phyloP scores from a whole-genome alignment of 2,797 vertebrate genomes.

The Nasua narica region DNA sequence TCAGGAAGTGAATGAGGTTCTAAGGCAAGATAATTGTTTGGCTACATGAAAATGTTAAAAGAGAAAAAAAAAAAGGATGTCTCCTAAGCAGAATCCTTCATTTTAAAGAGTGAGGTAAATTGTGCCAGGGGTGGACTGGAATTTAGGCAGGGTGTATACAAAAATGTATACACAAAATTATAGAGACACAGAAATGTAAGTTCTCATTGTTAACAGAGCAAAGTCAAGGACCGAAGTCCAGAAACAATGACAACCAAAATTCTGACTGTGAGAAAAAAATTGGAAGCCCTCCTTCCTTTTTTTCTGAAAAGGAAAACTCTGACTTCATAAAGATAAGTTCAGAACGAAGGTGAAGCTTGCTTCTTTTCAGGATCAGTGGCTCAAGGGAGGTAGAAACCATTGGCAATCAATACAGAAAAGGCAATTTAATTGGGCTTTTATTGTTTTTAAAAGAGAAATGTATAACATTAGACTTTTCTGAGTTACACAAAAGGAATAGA shows the following conservation, averaged over 20 bases:
- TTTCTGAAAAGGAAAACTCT: neutral
- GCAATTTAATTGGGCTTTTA: conserved; percentile 18
- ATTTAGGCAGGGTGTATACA: neutral
- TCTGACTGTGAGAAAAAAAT: neutral
- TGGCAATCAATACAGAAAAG: neutral
- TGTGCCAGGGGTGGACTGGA: neutral
- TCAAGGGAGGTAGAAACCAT: neutral
- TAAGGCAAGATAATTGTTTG: conserved; percentile 23
- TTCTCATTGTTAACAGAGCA: neutral
- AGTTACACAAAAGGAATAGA: neutral
- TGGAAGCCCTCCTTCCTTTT: neutral
- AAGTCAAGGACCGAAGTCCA: neutral
- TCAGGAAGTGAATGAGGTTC: neutral
- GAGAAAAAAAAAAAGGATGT: neutral
- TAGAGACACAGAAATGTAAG: neutral
- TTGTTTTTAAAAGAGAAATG: neutral
- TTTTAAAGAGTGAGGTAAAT: neutral
- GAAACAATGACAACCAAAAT: neutral
- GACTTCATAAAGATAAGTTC: conserved; percentile 26
- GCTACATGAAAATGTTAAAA: neutral
- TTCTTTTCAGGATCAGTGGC: conserved; percentile 15
- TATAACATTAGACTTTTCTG: conserved; percentile 7
- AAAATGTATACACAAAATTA: neutral
- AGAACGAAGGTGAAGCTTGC: neutral
- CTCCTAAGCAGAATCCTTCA: neutral